Base-by-base conservation (phyloP, 2,888 invertebrate genomes). In the Cataglyphis livida region DNA sequence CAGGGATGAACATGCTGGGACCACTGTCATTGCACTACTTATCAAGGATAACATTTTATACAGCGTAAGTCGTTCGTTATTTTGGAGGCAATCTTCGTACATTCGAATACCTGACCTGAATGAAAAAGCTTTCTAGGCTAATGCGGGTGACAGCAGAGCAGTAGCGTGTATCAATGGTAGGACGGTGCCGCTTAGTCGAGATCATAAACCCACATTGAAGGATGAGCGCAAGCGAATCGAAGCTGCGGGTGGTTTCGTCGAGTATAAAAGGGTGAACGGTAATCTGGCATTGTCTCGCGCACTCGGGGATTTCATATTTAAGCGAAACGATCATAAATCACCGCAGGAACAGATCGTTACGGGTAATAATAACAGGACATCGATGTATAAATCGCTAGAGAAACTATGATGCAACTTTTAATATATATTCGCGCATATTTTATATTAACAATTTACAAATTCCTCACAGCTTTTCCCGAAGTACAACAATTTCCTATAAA, bases 321-420 rank as follows among this genome's bases (percentile, higher is more conserved):
- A 99, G 95, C 96, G 97, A 90, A 99, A 99, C 95, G 96, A 97
- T 78, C 96, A 96, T 83, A 97, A 98, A 94, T 96, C 96, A 82
- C 96, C 99, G 5, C 97, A 98, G 94, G 98, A 99, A 94, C 99
- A 99, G 95, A 98, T 99, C 91, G 99, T 99, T 70, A 99, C 99
- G 93, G 99, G 99, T 99, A 95, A 93, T 73, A 54, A 25, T 38
- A 12, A 71, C n/a, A 1, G 48, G 3, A 41, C 15, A 4, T 5
- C 9, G 6, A 64, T 12, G 15, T 25, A n/a, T 35, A 15, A 12
- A 4, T 5, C n/a, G 1, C 48, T 68, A 51, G n/a, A 51, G 7
- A 7, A n/a, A 2, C 51, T 51, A 0, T n/a, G 7, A 48, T n/a
- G 2, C 51, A 51, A 51, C 51, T 51, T 51, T 51, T 7, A 51